Base-by-base conservation (phyloP, 2,797 vertebrate genomes). In the Paratrypauchen microcephalus region DNA sequence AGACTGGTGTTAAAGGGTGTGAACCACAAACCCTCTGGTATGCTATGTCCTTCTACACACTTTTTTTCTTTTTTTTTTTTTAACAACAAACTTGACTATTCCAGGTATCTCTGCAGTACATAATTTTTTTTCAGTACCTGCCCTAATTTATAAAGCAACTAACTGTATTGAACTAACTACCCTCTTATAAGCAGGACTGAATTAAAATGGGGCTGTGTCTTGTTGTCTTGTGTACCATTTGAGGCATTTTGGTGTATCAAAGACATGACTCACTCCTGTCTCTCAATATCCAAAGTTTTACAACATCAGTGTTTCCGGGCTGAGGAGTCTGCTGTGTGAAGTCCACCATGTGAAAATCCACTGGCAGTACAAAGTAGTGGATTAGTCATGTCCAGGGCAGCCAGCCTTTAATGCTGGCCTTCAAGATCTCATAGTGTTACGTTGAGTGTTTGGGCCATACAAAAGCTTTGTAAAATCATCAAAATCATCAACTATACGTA, bases 211-310 rank as follows among this genome's bases (percentile, higher is more conserved):
- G 21, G 3, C 54, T 24, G 23, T 6, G 13, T 23, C 54, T 21
- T 56, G 19, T 62, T 62, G 23, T 45, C 18, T 62, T n/a, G 19
- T 39, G 58, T 28, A 5, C 36, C 48, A 58, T 62, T 70, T 61
- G 32, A 18, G 61, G 30, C 48, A 52, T 19, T 57, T 4, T 39
- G 48, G 21, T 45, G 23, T 39, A 47, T 18, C 47, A 71, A 3
- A 60, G 70, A 59, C 32, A 78, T 41, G 61, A 55, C 8, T 48
- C 58, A 32, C 57, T 80, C 24, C 58, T 54, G 68, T 69, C 32
- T 68, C 50, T 57, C 55, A 65, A 57, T 41, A 65, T 54, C 56
- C 41, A 45, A 19, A 24, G 36, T 45, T 63, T 39, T 41, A 63
- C 39, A 45, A 1, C 18, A 2, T 61, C 13, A 45, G n/a, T 61